Evolutionary conservation across 1,140 invertebrate genomes (phyloP).

Genomic region (Palaemon carinicauda): DNA sequence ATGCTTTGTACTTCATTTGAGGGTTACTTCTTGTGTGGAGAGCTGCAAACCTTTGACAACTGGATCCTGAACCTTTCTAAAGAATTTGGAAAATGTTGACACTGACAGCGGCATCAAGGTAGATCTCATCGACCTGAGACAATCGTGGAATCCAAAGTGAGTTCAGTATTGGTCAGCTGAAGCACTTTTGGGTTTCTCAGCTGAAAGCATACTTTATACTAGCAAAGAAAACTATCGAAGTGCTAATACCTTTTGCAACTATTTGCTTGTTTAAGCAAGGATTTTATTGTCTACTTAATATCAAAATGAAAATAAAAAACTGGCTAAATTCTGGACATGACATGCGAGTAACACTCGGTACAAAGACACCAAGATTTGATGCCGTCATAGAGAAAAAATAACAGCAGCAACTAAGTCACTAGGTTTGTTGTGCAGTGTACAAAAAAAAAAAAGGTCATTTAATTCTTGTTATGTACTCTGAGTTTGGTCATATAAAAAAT

Average conservation of each 20-base stretch:
- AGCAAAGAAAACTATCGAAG: constrained; percentile 2
- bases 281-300: constrained; percentile 14
- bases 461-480: not conserved
- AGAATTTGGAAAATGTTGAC: too few species aligned
- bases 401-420: not conserved
- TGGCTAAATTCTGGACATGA: constrained; percentile 13
- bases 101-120: too few species aligned
- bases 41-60: too few species aligned
- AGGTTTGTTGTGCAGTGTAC: not conserved
- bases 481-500: too few species aligned
- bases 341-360: constrained; percentile 11
- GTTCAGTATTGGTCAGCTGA: too few species aligned
- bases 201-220: too few species aligned
- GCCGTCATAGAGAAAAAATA: not conserved
- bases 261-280: not conserved
- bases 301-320: constrained; percentile 4
- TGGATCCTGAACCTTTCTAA: too few species aligned
- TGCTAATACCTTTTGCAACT: constrained; percentile 1
- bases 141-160: too few species aligned
- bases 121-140: too few species aligned
- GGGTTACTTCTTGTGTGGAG: too few species aligned
- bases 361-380: constrained; percentile 14
- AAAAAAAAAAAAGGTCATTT: not conserved
- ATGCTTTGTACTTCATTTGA: too few species aligned
- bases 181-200: too few species aligned